These are phyloP conservation scores for Labeo rohita DNA, from an alignment of 2,113 vertebrate species.

Conservation along the genomic window DNA sequence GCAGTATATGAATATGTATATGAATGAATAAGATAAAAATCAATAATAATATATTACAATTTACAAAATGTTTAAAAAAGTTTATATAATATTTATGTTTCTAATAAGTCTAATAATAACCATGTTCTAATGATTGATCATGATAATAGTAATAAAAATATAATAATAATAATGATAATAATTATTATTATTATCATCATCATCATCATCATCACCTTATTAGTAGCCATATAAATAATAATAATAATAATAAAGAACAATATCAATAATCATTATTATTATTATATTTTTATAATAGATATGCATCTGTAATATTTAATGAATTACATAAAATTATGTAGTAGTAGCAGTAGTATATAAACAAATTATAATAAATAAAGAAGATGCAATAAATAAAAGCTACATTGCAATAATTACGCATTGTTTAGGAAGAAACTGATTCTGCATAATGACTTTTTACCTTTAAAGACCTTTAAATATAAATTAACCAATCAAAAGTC, in stretches of 20 bases:
- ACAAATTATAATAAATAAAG: background rate
- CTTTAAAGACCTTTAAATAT: slow-evolving; percentile 5
- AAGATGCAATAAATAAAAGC: background rate
- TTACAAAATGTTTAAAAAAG: too few relatives aligned
- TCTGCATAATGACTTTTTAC: background rate
- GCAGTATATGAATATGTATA: background rate
- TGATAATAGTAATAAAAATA: too few relatives aligned
- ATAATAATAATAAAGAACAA: background rate
- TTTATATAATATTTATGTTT: background rate
- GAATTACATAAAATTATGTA: background rate
- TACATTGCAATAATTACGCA: background rate
- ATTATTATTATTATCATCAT: background rate
- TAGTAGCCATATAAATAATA: background rate
- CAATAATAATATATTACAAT: too few relatives aligned
- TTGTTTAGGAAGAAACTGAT: background rate
- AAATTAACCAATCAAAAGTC: background rate
- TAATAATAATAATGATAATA: background rate
- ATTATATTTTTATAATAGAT: background rate
- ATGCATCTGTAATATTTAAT: background rate
- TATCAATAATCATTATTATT: background rate
- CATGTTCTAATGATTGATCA: too few relatives aligned
- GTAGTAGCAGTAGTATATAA: background rate
- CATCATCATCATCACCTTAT: background rate
- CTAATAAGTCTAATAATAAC: background rate
- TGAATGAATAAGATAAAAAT: background rate